Base-by-base conservation (phyloP, 2,888 invertebrate species). In the Neria commutata region DNA sequence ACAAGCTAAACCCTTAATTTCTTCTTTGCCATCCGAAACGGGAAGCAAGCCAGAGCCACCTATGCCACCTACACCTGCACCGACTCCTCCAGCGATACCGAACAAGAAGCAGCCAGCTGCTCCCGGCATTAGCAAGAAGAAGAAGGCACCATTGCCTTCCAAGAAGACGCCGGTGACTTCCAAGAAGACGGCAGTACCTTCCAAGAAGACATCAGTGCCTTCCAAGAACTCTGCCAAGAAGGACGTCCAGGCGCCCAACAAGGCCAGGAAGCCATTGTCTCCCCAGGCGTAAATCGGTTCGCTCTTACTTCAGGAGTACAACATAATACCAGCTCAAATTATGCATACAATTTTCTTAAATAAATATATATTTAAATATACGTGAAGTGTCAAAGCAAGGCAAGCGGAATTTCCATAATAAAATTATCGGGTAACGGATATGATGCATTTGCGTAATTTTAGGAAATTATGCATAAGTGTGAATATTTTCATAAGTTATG, bases 31-130 rank as follows among this genome's bases (percentile, higher is more conserved):
- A 19, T 62, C 74, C 24, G 56, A 61, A 11, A n/a, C 17, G 0
- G 51, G 56, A 8, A 25, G 47, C 11, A 63, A 54, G 37, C 57
- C 66, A 50, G 62, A 47, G 56, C 67, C 25, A 16, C 71, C 68
- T 19, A 55, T 68, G 57, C 72, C 75, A n/a, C 52, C 58, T 17
- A 70, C 67, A 10, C 73, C 69, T 21, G 58, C 65, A 6, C 68
- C 68, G 17, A 71, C 73, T n/a, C 69, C 69, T n/a, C 66, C 66
- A 29, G 55, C 67, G n/a, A 61, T 67, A 24, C n/a, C n/a, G n/a
- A n/a, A n/a, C n/a, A 65, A 65, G 56, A 69, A 66, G 21, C 17
- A 53, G 24, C 48, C 67, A 1, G 40, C 17, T 17, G 29, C 56
- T 2, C 46, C 62, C 26, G 62, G 61, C n/a, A n/a, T n/a, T n/a